A percentile compares a stretch with the other conserved stretches of the same genome.
Evolutionary conservation across 2,113 vertebrate species (phyloP).

Genomic region (Caracal caracal): DNA sequence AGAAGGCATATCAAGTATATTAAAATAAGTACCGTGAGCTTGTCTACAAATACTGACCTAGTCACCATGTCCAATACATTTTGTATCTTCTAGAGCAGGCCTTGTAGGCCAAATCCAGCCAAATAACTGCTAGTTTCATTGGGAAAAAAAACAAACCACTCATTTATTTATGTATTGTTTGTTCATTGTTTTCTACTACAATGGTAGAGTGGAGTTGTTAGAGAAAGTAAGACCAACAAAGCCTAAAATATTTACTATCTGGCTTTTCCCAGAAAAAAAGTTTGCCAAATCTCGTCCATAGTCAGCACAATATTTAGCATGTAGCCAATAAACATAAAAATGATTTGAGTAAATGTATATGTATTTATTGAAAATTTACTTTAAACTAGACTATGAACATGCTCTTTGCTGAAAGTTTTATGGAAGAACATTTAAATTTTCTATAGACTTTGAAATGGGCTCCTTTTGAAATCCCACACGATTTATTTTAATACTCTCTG

Average conservation of each 20-base stretch:
- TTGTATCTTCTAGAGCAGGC: background rate
- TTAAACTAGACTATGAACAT: background rate
- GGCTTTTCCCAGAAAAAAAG: background rate
- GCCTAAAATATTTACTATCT: background rate
- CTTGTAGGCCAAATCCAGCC: accelerated
- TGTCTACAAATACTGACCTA: background rate
- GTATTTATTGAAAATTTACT: background rate
- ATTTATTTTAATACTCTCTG: background rate
- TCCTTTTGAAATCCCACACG: background rate
- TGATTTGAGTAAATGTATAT: background rate
- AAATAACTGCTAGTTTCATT: background rate
- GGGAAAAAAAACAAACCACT: background rate
- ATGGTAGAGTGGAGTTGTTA: background rate
- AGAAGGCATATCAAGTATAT: background rate
- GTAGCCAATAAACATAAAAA: background rate
- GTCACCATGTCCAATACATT: background rate
- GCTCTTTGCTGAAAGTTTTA: background rate
- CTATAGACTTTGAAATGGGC: background rate
- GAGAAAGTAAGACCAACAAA: background rate
- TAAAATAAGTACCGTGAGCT: background rate
- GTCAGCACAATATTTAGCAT: background rate
- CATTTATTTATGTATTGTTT: background rate
- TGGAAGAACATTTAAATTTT: background rate
- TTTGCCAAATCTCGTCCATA: background rate
- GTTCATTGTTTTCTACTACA: background rate